Base-by-base conservation (phyloP, 2,888 invertebrate species). In the Anthrax anthrax region DNA sequence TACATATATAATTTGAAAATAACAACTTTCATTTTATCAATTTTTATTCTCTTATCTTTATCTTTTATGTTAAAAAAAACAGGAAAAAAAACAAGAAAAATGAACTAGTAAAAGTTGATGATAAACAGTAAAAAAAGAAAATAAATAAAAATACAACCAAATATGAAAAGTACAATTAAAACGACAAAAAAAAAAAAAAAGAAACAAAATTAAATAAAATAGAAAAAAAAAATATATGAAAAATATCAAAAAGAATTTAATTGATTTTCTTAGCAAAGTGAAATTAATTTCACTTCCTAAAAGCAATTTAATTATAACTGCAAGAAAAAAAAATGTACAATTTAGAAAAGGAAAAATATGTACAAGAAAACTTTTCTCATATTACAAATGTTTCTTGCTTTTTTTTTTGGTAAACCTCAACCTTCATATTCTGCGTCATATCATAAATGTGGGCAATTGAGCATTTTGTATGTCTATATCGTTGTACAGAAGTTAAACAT, bases 191-290 rank as follows among this genome's bases (percentile, higher is more conserved):
- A 32, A 5, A 2, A 5, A 5, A 32, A 32, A 32, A 32, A 32
- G 12, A 32, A 32, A 12, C 29, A 32, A 12, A 8, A 27, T 27
- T 4, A 1, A 23, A 23, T 6, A 23, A 23, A 23, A 23, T 6
- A 23, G 23, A 23, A 23, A 23, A 23, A 23, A 23, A 23, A 23
- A 23, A 23, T 23, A 23, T 6, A 23, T 23, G 8, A 23, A 23
- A 23, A 23, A 23, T 23, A 23, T 23, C 23, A 23, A 8, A 23
- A 32, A 32, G 46, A 47, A 34, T 50, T 50, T 48, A 50, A 50
- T 50, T 50, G 50, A 50, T 50, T 50, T 48, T 47, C 50, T 47
- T 46, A 42, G 44, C 42, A 48, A 50, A 50, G 41, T 48, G 48
- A 50, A 50, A 50, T 48, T 50, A 50, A 50, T 50, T 50, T 48